Evolutionary conservation across 2,113 vertebrate species (phyloP).

Genomic region (Sceloporus undulatus): DNA sequence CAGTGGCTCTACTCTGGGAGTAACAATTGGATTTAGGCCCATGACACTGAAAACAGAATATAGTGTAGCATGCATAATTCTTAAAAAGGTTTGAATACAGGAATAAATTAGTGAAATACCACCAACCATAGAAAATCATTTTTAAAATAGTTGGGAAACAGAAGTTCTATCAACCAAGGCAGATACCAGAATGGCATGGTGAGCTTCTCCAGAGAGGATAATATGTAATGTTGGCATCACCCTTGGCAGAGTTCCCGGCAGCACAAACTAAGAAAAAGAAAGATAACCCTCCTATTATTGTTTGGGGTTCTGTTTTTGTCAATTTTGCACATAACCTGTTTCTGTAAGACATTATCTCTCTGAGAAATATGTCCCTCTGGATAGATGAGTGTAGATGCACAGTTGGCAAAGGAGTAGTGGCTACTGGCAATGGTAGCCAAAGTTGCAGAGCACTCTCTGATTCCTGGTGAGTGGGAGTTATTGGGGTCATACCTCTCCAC

Average conservation of each 20-base stretch:
- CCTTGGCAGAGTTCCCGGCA: neutral
- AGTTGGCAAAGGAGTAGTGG: neutral
- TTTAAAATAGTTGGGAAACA: too few relatives aligned
- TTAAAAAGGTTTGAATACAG: neutral
- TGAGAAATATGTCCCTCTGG: neutral
- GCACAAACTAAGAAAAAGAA: neutral
- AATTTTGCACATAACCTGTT: neutral
- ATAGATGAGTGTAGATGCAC: neutral
- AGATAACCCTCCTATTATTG: neutral
- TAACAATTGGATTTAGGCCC: too few relatives aligned
- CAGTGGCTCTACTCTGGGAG: too few relatives aligned
- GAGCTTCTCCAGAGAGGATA: neutral
- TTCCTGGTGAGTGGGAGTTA: neutral
- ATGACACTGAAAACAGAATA: neutral
- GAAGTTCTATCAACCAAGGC: neutral
- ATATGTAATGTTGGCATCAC: too few relatives aligned
- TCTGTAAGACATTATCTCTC: neutral
- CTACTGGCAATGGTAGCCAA: neutral
- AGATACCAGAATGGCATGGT: neutral
- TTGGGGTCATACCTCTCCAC: neutral
- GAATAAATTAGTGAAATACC: neutral
- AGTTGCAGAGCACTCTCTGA: neutral
- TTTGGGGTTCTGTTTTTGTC: neutral
- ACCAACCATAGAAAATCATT: too few relatives aligned
- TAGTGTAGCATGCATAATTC: neutral